phyloP scores from a whole-genome alignment of 2,797 vertebrate genomes.

The Mycteria americana region DNA sequence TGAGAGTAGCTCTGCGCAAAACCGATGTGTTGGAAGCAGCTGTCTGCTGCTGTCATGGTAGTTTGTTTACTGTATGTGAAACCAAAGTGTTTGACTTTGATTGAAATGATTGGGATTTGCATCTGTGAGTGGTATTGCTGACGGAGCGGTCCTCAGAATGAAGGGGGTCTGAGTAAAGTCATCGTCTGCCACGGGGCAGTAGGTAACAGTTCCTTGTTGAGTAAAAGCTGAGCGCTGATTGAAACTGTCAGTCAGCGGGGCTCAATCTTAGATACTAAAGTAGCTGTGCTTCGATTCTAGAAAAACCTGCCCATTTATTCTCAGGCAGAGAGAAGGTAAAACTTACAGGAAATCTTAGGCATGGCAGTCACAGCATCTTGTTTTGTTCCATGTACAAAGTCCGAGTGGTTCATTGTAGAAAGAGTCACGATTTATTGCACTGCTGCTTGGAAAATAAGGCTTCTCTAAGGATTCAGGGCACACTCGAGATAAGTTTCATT shows the following conservation, averaged over 20 bases:
- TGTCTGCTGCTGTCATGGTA: not conserved
- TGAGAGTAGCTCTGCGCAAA: not conserved
- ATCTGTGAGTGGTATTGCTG: not conserved
- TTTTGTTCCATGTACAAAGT: not conserved
- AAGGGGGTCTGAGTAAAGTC: not conserved
- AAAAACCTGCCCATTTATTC: not conserved
- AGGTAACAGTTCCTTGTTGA: not conserved
- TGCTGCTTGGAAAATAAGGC: not conserved
- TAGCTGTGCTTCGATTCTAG: not conserved
- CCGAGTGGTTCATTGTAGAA: not conserved
- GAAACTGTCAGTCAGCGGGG: not conserved
- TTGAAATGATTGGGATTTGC: not conserved
- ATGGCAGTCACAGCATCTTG: not conserved
- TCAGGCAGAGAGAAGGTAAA: not conserved
- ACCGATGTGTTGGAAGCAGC: not conserved
- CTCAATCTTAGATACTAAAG: fast-evolving
- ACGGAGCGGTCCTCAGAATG: fast-evolving
- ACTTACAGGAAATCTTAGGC: not conserved
- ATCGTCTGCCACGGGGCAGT: fast-evolving
- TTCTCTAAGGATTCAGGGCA: not conserved
- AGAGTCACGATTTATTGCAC: not conserved
- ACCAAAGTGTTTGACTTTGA: not conserved
- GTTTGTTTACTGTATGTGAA: not conserved
- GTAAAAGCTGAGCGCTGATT: not conserved
- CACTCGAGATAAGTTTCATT: fast-evolving